Conservation (phyloP, 2,113 vertebrate genomes). For the Danionella cerebrum region DNA sequence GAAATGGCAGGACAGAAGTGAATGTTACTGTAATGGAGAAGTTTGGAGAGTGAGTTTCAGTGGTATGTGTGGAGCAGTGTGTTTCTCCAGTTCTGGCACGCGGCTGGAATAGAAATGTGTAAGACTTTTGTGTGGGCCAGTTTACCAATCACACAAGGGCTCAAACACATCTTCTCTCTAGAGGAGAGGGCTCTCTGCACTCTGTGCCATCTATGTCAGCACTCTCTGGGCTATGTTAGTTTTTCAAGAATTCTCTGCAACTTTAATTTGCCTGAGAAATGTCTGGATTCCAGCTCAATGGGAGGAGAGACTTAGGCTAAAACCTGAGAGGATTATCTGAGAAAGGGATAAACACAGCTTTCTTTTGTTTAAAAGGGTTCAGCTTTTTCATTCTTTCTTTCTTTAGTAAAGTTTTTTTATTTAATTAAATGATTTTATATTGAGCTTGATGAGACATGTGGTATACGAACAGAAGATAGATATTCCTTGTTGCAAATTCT, state of each 20-base stretch:
- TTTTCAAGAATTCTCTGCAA: neutral
- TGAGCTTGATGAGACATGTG: neutral
- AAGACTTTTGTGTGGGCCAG: constrained; percentile 47
- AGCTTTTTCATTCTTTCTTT: neutral
- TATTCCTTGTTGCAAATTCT: neutral
- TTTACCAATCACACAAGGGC: too few species aligned
- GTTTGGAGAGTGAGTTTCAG: neutral
- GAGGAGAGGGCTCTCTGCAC: neutral
- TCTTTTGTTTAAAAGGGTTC: neutral
- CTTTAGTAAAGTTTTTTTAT: neutral
- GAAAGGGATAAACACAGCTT: neutral
- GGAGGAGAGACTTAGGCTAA: constrained; percentile 9
- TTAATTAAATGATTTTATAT: neutral
- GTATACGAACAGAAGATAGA: neutral
- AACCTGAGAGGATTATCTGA: constrained; percentile 29
- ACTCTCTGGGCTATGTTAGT: neutral
- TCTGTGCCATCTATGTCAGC: neutral
- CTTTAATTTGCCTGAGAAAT: neutral
- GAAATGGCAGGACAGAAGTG: too few species aligned
- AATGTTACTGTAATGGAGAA: too few species aligned
- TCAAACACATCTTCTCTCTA: neutral
- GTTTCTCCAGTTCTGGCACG: constrained; percentile 32
- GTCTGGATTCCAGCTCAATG: neutral
- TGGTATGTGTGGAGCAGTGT: neutral
- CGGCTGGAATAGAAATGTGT: constrained; percentile 58